Evolutionary conservation across 2,888 invertebrate genomes (phyloP).

Genomic region (Malthinus seriepunctatus): DNA sequence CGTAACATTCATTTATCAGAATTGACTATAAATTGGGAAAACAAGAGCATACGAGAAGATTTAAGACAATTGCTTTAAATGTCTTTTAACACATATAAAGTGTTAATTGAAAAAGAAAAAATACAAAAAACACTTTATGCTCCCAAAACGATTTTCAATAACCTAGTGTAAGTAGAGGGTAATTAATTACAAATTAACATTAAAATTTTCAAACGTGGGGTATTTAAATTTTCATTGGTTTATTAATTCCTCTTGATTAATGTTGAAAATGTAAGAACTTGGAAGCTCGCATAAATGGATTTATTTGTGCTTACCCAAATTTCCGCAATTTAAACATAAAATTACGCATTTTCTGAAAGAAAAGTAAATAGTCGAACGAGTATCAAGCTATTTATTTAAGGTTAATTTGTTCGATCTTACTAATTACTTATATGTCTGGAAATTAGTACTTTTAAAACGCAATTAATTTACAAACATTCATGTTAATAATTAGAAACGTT

Average conservation of each 20-base stretch:
- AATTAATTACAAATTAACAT: too few species aligned
- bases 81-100: too few species aligned
- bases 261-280: background rate
- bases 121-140: too few species aligned
- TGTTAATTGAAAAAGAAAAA: too few species aligned
- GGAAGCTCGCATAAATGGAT: background rate
- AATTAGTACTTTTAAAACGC: too few species aligned
- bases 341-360: slow-evolving; percentile 2
- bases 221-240: slow-evolving; percentile 3
- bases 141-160: too few species aligned
- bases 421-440: background rate
- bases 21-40: slow-evolving; percentile 4
- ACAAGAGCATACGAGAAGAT: background rate
- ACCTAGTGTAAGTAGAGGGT: too few species aligned
- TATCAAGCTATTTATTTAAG: background rate
- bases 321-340: background rate
- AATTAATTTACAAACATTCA: too few species aligned
- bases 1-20: slow-evolving; percentile 4
- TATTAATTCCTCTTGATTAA: background rate
- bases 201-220: background rate
- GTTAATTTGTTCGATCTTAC: background rate
- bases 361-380: slow-evolving; percentile 3
- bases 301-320: background rate
- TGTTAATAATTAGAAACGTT: too few species aligned
- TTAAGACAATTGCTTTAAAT: slow-evolving; percentile 2